phyloP scores from a whole-genome alignment of 2,113 vertebrate genomes.

The Hydrolagus affinis region DNA sequence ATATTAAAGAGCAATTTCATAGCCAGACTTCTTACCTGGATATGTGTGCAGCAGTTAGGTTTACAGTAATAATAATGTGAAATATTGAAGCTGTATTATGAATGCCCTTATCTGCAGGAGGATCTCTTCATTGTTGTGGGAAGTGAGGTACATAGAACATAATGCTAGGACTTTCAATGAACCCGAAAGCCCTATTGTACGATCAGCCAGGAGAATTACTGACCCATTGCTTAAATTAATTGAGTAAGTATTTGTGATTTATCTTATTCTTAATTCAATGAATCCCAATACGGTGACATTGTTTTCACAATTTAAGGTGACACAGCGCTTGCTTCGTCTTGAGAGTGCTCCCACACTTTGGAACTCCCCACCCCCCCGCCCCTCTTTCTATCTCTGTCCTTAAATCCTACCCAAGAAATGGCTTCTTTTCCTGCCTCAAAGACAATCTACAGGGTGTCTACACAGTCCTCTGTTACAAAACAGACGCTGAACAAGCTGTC shows the following conservation, averaged over 20 bases:
- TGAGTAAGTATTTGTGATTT: slow-evolving; percentile 59
- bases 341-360: too few relatives aligned
- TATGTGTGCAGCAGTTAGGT: neutral
- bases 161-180: slow-evolving; percentile 94
- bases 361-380: too few relatives aligned
- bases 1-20: neutral
- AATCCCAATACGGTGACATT: too few relatives aligned
- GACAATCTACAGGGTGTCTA: too few relatives aligned
- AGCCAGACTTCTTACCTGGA: neutral
- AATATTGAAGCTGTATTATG: neutral
- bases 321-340: too few relatives aligned
- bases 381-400: neutral
- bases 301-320: too few relatives aligned
- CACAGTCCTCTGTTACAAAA: too few relatives aligned
- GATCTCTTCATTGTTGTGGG: slow-evolving; percentile 87
- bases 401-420: too few relatives aligned
- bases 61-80: neutral
- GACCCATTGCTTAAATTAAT: slow-evolving; percentile 85
- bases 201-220: slow-evolving; percentile 84
- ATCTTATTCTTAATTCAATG: neutral
- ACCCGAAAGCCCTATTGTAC: slow-evolving; percentile 85
- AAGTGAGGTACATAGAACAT: slow-evolving; percentile 81
- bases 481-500: too few relatives aligned
- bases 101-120: slow-evolving; percentile 57
- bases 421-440: too few relatives aligned